Base-by-base conservation (phyloP, 2,888 invertebrate genomes). In the Zhengitettix transpicula region DNA sequence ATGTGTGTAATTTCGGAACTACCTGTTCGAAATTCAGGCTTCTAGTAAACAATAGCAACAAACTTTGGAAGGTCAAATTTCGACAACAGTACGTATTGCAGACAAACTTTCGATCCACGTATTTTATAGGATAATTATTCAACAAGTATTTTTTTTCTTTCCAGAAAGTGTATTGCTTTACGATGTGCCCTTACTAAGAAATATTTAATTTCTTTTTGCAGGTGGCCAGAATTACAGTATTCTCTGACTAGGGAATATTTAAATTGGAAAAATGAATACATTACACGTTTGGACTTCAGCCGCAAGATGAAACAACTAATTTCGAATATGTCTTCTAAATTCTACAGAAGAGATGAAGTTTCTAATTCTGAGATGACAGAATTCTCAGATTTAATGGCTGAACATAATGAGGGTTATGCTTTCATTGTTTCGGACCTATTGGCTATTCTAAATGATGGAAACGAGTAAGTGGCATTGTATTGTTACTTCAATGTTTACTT, bases 1-100 rank as follows among this genome's bases (percentile, higher is more conserved):
- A 81, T 69, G 73, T 80, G 53, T 61, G 78, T 14, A 75, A 74
- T 67, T 78, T 81, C 65, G 73, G 77, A 17, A 66, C 72, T 57
- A 78, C 80, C 16, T 81, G 80, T 69, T 77, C 74, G 65, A 73
- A 73, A 47, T 77, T 78, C 60, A 69, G 76, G 65, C 71, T 74
- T 61, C 67, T 77, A 57, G 71, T 81, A 1, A 70, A 69, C 54
- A 73, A 73, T 55, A 76, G 72, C 64, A 76, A 75, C 64, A 71
- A 72, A 63, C 68, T 77, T 14, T 78, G 78, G 78, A 74, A 71
- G 63, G 70, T 68, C 0, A 75, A 76, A 65, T 74, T 75, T 65
- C 70, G 72, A 57, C 71, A 74, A 66, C 72, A 71, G 77, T 77
- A 70, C 63, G 65, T 61, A 44, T 56, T 28, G 28, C 28, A 28